phyloP scores from a whole-genome alignment of 2,113 vertebrate genomes.

The Pristiophorus japonicus region DNA sequence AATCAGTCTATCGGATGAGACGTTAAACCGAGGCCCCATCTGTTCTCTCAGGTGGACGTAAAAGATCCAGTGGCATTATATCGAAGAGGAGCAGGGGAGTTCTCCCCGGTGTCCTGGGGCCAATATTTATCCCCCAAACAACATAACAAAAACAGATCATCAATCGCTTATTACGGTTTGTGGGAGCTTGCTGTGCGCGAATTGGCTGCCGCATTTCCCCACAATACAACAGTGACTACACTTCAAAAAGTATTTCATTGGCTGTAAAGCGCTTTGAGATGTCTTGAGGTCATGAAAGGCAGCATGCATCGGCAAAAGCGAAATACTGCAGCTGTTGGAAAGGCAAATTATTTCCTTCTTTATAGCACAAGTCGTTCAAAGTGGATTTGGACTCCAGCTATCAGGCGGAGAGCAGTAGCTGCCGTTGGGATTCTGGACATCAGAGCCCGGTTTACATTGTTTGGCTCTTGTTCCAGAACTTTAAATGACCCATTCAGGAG shows the following conservation, averaged over 20 bases:
- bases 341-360: neutral
- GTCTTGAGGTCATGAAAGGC: neutral
- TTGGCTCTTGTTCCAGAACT: neutral
- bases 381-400: neutral
- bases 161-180: neutral
- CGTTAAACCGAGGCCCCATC: neutral
- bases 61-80: neutral
- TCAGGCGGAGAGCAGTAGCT: no score
- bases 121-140: neutral
- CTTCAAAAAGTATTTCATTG: neutral
- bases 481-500: neutral
- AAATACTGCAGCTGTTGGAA: no score
- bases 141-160: neutral
- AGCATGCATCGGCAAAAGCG: no score
- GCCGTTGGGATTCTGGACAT: neutral
- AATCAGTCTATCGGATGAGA: neutral
- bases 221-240: neutral
- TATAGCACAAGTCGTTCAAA: neutral
- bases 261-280: neutral
- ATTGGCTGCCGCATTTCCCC: neutral
- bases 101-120: no score
- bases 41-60: neutral
- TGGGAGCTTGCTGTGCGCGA: neutral
- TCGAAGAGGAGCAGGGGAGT: neutral
- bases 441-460: neutral